A percentile compares a stretch with the other conserved stretches of the same genome.
phyloP scores from a whole-genome alignment of 2,113 vertebrate species.

The Centropus unirufus region DNA sequence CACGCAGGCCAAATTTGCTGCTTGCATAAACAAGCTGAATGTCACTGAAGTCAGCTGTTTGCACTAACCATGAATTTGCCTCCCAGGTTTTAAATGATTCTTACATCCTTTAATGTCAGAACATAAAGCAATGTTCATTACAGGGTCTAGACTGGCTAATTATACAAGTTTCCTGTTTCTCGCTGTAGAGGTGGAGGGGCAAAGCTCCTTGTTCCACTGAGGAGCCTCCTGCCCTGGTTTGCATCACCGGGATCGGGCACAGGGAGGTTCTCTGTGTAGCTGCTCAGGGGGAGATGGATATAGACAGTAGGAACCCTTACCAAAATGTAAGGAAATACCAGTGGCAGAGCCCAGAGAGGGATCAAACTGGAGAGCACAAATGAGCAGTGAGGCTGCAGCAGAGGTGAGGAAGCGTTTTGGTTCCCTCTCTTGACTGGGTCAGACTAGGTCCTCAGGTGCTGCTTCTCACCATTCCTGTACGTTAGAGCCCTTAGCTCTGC shows the following conservation, averaged over 20 bases:
- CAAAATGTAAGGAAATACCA: background rate
- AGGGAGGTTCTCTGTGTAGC: background rate
- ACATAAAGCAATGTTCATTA: background rate
- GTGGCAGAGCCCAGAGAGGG: background rate
- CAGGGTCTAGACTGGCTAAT: slow-evolving; percentile 24
- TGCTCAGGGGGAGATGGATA: background rate
- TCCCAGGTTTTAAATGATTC: slow-evolving; percentile 49
- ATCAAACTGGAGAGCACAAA: background rate
- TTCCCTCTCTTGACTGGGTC: background rate
- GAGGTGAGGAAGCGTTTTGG: background rate
- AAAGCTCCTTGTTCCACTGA: background rate
- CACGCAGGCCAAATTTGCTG: slow-evolving; percentile 24
- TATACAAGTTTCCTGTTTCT: background rate
- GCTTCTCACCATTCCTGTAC: background rate
- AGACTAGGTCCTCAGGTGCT: background rate
- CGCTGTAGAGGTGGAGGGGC: background rate
- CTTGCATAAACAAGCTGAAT: slow-evolving; percentile 59
- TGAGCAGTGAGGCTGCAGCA: background rate
- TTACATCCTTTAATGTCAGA: slow-evolving; percentile 39
- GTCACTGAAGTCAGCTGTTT: slow-evolving; percentile 59
- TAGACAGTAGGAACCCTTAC: background rate
- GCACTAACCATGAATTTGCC: slow-evolving; percentile 21
- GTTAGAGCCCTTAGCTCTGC: background rate
- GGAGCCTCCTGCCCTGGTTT: background rate
- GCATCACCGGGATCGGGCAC: background rate